phyloP scores from a whole-genome alignment of 2,797 vertebrate genomes.

The Leptodactylus fallax region DNA sequence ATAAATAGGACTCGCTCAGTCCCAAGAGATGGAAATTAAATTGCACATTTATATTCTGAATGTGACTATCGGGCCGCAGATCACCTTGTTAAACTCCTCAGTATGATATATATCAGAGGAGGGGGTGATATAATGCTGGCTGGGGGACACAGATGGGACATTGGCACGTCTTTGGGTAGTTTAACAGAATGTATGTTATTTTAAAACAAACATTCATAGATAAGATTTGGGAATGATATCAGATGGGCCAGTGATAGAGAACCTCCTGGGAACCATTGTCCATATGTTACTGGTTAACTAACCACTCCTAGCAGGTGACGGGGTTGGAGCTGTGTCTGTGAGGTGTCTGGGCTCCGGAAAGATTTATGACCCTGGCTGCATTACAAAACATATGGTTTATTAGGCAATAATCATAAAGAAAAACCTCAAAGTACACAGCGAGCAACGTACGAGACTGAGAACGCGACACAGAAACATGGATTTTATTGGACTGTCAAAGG shows the following conservation, averaged over 20 bases:
- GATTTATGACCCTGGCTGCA: background rate
- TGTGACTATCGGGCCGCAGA: background rate
- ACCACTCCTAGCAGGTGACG: background rate
- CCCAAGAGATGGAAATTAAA: background rate
- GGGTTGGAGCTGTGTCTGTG: background rate
- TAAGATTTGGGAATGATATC: background rate
- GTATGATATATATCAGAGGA: background rate
- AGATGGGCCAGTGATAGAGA: background rate
- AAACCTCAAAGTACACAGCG: background rate
- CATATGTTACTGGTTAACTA: background rate
- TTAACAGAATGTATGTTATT: background rate
- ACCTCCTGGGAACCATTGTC: background rate
- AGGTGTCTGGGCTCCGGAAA: background rate
- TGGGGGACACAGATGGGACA: background rate
- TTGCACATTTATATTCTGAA: background rate
- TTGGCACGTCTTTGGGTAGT: background rate
- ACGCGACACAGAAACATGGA: too few species aligned
- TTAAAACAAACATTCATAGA: background rate
- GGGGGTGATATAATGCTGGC: background rate
- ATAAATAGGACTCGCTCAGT: background rate
- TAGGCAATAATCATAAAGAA: slow-evolving; percentile 16
- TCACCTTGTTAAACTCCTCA: background rate
- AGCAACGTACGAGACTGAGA: background rate
- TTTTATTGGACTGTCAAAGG: background rate
- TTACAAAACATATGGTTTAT: slow-evolving; percentile 15